Base-by-base conservation (phyloP, 2,888 invertebrate genomes). In the Morpho deidamia region DNA sequence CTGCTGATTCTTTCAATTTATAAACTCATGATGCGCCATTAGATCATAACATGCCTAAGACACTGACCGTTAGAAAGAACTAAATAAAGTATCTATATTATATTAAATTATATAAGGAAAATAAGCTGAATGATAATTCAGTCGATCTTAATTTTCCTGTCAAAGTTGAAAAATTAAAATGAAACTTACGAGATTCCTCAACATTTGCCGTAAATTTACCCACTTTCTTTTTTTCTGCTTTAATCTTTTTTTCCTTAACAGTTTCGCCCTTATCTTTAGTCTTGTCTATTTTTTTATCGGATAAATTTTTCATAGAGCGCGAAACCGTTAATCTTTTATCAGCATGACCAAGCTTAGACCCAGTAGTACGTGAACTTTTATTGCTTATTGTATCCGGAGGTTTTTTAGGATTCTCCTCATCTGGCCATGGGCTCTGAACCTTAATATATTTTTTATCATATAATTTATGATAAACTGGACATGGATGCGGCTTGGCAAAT, bases 391-490 rank as follows among this genome's bases (percentile, higher is more conserved):
- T 69, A 40, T 67, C 70, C 11, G 58, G 11, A 8, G 58, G 69
- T 14, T 70, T 66, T 41, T 69, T 67, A 8, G 48, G 46, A 2
- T 63, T 54, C 3, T 74, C 67, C 14, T 81, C 80, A 11, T 81
- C 78, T 7, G 81, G 77, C 81, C 83, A 88, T 2, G 82, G 79
- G 59, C 71, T 83, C 39, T 66, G 64, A 8, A 75, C 74, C 62
- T 74, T 73, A 44, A 85, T 76, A 8, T 69, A 67, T 12, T 71
- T 74, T 66, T 73, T 86, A 60, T 88, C 81, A 56, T 88, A 89
- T 44, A 84, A 50, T 53, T 88, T 88, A 53, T 89, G 81, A 59
- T 86, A 89, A 8, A 89, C 74, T 0, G 89, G 89, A 62, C 89
- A 89, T 7, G 89, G 88, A 50, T 84, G 81, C 7, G 88, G 87